Evolutionary conservation across 2,113 vertebrate species (phyloP), one percentile per base, ranked within the genome.

Genomic region (Pheucticus melanocephalus): DNA sequence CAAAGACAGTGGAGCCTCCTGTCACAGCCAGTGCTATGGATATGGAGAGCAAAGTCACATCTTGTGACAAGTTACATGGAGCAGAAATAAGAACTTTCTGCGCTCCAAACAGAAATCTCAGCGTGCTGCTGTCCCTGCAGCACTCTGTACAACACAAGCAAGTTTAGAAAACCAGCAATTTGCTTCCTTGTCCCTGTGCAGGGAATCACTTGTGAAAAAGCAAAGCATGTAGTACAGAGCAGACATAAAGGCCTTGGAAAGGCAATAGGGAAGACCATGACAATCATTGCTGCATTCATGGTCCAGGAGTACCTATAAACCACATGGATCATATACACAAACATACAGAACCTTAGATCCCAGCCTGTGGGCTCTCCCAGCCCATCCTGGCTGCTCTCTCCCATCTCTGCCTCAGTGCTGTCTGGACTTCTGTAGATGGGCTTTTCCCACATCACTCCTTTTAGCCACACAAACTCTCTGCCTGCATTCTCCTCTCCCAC

Each of bases 21-120:
- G 0, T 72, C 64, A 72, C 11, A 30, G 9, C 0, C 1, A 42
- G 10, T 30, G 31, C 33, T 44, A 42, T 7, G 44, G 54, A 66
- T 9, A 35, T 3, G 10, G 79, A 79, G 71, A 92, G 48, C 40
- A 57, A 90, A 75, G 18, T 13, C 47, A 56, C 2, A 2, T n/a
- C 71, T 51, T 44, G 50, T 9, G 23, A 50, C 33, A 59, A 22
- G 35, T 66, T 45, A 71, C 3, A 27, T 13, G 42, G 30, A 28
- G 37, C n/a, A 86, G 37, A 69, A 86, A 17, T 40, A 69, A 77
- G 50, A 69, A 72, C 37, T 86, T 80, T 50, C 42, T 15, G 3
- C 13, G 37, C 20, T 56, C 20, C 48, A 72, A 47, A 53, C 7
- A 57, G 39, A 50, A 71, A 72, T 18, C 16, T 63, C 42, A 23